These are phyloP conservation scores for Mareca strepera DNA, from an alignment of 2,797 vertebrate species.

Conservation along the genomic window DNA sequence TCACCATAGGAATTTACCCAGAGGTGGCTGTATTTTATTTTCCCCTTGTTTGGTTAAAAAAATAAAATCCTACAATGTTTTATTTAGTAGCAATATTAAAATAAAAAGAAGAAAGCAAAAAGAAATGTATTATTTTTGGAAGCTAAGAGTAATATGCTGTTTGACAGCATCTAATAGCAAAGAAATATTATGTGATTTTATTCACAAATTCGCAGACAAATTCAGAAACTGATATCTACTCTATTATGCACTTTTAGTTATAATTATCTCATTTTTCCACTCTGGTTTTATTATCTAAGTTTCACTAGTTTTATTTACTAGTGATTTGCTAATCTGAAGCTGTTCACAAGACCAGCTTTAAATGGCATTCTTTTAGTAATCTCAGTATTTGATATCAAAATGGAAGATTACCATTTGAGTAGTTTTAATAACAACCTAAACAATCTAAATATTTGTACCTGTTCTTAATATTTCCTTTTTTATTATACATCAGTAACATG, in stretches of 20 bases:
- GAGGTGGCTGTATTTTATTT: conserved; percentile 28
- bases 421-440: not conserved
- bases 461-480: not conserved
- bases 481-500: not conserved
- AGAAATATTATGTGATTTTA: not conserved
- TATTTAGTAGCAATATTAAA: not conserved
- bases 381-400: not conserved
- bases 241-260: not conserved
- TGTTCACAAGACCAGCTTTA: not conserved
- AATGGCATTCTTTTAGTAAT: not conserved
- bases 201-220: not conserved
- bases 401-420: not conserved
- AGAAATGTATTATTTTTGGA: not conserved
- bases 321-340: not conserved
- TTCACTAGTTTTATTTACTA: not conserved
- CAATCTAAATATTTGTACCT: not conserved
- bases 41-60: not conserved
- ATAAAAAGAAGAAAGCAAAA: not conserved
- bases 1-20: conserved; percentile 1
- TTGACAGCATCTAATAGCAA: not conserved
- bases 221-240: not conserved
- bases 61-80: not conserved
- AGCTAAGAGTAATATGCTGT: not conserved
- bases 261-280: not conserved
- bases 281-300: not conserved